A percentile compares a stretch with the other conserved stretches of the same genome.
Conservation (phyloP, 2,888 invertebrate species). For the Phorcus lineatus region DNA sequence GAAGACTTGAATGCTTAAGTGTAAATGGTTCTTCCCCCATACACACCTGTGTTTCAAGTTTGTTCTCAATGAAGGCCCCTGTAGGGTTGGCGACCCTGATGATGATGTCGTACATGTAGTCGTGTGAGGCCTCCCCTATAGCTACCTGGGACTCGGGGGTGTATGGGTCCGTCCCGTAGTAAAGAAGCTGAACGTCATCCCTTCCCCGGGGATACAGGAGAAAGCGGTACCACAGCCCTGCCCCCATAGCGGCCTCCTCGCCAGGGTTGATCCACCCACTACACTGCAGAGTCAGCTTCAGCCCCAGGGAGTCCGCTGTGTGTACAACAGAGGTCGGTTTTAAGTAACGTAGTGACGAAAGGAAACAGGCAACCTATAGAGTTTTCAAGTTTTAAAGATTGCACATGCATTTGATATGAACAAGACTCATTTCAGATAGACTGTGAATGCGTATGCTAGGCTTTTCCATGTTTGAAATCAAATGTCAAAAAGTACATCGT, state of each 20-base stretch:
- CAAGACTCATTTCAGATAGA: no score
- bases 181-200: slow-evolving; percentile 50
- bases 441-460: no score
- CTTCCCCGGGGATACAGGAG: slow-evolving; percentile 51
- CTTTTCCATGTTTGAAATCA: no score
- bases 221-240: slow-evolving; percentile 56
- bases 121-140: slow-evolving; percentile 43
- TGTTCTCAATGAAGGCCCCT: slow-evolving; percentile 56
- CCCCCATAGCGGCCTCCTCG: slow-evolving; percentile 49
- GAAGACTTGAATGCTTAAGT: no score
- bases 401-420: no score
- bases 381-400: no score
- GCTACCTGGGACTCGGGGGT: slow-evolving; percentile 56
- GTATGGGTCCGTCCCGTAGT: slow-evolving; percentile 58
- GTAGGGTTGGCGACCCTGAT: slow-evolving; percentile 58
- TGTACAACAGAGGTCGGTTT: no score
- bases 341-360: no score
- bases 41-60: slow-evolving; percentile 46
- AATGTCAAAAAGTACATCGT: no score
- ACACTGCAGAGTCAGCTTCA: slow-evolving; percentile 53
- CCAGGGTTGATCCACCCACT: slow-evolving; percentile 58
- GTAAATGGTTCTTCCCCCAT: no score
- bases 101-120: slow-evolving; percentile 50
- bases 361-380: no score
- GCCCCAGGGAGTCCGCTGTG: slow-evolving; percentile 45